Evolutionary conservation across 2,888 invertebrate species (phyloP).

Genomic region (Rhagonycha fulva): DNA sequence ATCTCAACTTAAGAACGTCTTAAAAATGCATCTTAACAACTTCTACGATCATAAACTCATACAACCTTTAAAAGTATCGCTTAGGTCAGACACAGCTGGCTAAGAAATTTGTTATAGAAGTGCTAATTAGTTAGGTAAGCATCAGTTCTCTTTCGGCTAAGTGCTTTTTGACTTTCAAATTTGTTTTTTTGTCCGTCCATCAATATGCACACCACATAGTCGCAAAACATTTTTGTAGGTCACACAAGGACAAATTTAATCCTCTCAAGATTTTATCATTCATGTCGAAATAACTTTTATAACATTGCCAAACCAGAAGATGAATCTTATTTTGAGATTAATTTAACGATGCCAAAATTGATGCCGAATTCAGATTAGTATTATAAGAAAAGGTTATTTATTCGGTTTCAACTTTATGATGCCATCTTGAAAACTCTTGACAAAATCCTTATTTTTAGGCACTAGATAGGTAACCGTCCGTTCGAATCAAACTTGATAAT

Average conservation of each 20-base stretch:
- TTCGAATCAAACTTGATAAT: not conserved
- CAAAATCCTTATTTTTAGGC: not conserved
- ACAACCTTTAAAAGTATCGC: slow-evolving; percentile 40
- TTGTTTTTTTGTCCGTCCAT: not conserved
- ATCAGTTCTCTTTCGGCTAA: slow-evolving; percentile 42
- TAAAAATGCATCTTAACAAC: slow-evolving; percentile 42
- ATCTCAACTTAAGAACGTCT: slow-evolving; percentile 16
- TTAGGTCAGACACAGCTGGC: slow-evolving; percentile 44
- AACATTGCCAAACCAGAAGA: not conserved
- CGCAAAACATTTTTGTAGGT: not conserved
- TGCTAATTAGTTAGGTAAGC: slow-evolving; percentile 53
- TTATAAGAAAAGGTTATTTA: not conserved
- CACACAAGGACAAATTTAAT: not conserved
- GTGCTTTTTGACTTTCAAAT: slow-evolving; percentile 22
- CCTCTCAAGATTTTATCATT: not conserved
- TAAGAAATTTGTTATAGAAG: slow-evolving; percentile 53
- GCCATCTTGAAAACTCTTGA: not conserved
- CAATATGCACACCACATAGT: not conserved
- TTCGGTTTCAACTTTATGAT: not conserved
- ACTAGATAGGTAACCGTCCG: too few species aligned
- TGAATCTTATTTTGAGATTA: not conserved
- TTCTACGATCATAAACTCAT: slow-evolving; percentile 42
- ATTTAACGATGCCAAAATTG: not conserved
- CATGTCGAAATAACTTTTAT: not conserved
- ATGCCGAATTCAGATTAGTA: not conserved